Evolutionary conservation across 2,113 vertebrate genomes (phyloP).

Genomic region (Nibea albiflora): DNA sequence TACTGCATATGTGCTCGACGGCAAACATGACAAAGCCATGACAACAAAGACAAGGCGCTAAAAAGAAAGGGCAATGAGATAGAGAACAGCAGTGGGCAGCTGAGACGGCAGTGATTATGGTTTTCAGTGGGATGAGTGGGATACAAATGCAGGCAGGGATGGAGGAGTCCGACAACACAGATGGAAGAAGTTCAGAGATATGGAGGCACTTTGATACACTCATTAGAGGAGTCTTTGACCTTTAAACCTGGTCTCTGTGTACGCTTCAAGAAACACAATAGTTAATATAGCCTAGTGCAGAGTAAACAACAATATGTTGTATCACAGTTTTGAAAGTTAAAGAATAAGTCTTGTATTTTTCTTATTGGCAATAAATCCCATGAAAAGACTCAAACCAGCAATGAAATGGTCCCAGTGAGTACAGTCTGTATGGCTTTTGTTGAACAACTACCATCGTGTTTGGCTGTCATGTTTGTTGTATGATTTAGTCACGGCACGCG

Average conservation of each 20-base stretch:
- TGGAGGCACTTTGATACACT: constrained; percentile 2
- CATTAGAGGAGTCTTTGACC: constrained; percentile 28
- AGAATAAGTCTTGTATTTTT: no score
- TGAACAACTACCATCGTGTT: no score
- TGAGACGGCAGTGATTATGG: constrained; percentile 25
- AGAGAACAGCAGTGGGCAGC: constrained; percentile 19
- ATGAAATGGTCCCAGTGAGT: not conserved
- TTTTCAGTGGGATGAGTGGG: constrained; percentile 24
- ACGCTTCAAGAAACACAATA: not conserved
- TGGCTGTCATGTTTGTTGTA: no score
- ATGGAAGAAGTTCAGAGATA: constrained; percentile 5
- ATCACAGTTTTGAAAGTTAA: not conserved
- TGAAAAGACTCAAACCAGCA: not conserved
- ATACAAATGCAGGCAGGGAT: constrained; percentile 7
- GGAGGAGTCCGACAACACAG: constrained; percentile 13
- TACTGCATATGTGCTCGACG: not conserved
- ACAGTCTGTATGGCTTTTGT: not conserved
- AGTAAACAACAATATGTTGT: not conserved
- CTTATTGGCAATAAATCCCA: no score
- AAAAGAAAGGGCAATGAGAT: constrained; percentile 12
- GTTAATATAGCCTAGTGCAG: not conserved
- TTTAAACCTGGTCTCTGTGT: constrained; percentile 12
- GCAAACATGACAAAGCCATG: constrained; percentile 14
- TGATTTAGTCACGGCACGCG: no score
- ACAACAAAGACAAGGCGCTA: constrained; percentile 18